Evolutionary conservation across 2,888 invertebrate species (phyloP), one percentile per base, ranked within the genome.

Genomic region (Rugalucina vietnamica): DNA sequence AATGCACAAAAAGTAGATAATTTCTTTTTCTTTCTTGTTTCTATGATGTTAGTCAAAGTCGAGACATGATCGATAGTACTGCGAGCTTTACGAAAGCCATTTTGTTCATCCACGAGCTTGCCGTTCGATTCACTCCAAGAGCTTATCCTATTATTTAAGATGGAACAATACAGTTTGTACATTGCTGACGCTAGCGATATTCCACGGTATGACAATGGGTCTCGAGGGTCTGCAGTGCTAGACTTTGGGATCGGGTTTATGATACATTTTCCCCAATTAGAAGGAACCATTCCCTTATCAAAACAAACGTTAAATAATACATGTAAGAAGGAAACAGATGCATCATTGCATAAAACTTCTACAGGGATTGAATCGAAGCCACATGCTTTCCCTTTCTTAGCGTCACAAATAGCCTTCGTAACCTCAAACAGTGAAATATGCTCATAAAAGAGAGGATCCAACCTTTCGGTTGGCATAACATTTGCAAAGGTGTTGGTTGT

Each of bases 231-330:
- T 8, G 39, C 18, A 8, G 76, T 50, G 21, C 39, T 50, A 34
- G 54, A 70, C 37, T 80, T 80, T 18, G 80, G 76, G 4, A 84
- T 80, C 21, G 84, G 84, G 27, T 69, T 72, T 1, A 80, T 84
- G n/a, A 84, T 74, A 29, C 73, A 27, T 76, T 84, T 80, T 18
- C 32, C 39, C 80, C 80, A 84, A 14, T n/a, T 54, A 34, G 49
- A 39, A 4, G 85, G 82, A 27, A 85, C 60, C 27, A 43, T 75
- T 12, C 80, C 77, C 0, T 24, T 80, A 8, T 57, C n/a, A 60
- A 80, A 82, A 76, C 82, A 85, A 12, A 72, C 39, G 70, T 82
- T 85, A 57, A 80, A 82, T 14, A 85, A 24, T 5, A 27, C 21
- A 72, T 69, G 74, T 32, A 85, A 54, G 54, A 77, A 69, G 10